Evolutionary conservation across 2,113 vertebrate species (phyloP).

Genomic region (Peromyscus polionotus): DNA sequence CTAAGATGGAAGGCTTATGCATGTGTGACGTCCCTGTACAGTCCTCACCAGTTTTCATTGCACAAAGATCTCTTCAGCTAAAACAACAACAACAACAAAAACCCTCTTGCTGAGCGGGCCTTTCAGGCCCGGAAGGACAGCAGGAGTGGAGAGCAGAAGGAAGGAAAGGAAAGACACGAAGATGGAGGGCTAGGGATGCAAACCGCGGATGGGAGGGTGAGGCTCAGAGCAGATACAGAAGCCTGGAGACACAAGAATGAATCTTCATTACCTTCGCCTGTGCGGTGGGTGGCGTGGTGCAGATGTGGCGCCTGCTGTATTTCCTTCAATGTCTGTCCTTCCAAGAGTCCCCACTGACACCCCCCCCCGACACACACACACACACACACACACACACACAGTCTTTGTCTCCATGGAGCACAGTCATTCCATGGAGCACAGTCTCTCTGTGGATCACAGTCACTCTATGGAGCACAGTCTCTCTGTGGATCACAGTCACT

Average conservation of each 20-base stretch:
- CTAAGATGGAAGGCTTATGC: not conserved
- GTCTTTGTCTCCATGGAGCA: not conserved
- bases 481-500: not conserved
- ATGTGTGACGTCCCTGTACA: no score
- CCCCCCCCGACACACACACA: not conserved
- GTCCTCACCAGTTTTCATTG: not conserved
- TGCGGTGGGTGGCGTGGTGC: fast-evolving
- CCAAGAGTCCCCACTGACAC: not conserved
- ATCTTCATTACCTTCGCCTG: not conserved
- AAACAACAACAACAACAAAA: not conserved
- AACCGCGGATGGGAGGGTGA: not conserved
- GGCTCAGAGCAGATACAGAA: fast-evolving
- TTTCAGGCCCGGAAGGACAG: not conserved
- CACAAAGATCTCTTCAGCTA: not conserved
- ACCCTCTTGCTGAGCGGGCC: not conserved
- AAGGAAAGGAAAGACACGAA: not conserved
- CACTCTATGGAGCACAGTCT: not conserved
- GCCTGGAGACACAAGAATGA: not conserved
- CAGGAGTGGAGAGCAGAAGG: not conserved
- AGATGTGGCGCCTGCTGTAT: not conserved
- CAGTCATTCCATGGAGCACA: not conserved
- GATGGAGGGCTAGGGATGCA: not conserved
- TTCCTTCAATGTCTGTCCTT: not conserved
- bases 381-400: no score
- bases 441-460: not conserved